A percentile compares a stretch with the other conserved stretches of the same genome.
Evolutionary conservation across 2,113 vertebrate species (phyloP).

Genomic region (Dicaeum eximium): DNA sequence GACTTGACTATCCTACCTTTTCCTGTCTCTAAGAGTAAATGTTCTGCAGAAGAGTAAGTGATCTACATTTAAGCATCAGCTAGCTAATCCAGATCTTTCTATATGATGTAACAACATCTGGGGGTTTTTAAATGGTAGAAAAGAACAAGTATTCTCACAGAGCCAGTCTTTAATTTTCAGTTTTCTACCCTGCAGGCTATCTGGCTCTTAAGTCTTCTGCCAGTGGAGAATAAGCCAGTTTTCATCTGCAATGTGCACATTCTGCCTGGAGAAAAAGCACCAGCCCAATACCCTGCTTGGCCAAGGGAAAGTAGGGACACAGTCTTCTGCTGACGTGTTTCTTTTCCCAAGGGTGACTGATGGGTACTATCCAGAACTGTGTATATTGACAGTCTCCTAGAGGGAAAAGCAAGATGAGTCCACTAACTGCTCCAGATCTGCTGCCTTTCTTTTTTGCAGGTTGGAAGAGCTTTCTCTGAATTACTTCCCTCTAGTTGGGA

Average conservation of each 20-base stretch:
- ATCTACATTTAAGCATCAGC: not conserved
- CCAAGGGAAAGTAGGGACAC: not conserved
- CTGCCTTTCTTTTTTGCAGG: not conserved
- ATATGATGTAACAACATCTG: not conserved
- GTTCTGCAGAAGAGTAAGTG: not conserved
- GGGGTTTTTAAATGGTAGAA: not conserved
- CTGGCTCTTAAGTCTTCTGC: not conserved
- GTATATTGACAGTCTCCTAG: not conserved
- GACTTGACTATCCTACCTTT: not conserved
- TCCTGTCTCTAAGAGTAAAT: not conserved
- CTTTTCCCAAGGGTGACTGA: not conserved
- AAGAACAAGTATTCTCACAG: not conserved
- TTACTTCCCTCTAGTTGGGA: not conserved
- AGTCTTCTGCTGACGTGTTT: not conserved
- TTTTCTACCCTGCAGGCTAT: slow-evolving; percentile 29
- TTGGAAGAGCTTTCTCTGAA: not conserved
- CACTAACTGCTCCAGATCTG: not conserved
- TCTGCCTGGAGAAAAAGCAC: not conserved
- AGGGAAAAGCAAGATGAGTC: not conserved
- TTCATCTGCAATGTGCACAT: not conserved
- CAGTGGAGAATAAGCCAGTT: not conserved
- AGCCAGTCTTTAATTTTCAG: slow-evolving; percentile 10
- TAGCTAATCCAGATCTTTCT: not conserved
- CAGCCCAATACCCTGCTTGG: not conserved
- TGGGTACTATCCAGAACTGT: not conserved